Evolutionary conservation across 2,113 vertebrate genomes (phyloP).

Genomic region (Takifugu bimaculatus): DNA sequence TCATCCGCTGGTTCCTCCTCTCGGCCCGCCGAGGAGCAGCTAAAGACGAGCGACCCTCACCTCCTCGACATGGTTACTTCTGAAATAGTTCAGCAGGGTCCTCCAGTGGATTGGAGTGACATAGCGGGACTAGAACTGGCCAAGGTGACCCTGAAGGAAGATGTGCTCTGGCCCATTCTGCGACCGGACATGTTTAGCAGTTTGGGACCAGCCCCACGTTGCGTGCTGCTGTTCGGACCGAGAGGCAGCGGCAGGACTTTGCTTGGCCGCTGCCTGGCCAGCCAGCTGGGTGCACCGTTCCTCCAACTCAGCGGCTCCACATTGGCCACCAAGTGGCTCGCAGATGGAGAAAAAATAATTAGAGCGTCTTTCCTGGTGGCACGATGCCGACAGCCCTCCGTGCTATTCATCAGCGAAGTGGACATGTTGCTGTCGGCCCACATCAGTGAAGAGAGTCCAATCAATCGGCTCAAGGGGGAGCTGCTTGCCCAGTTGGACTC

Average conservation of each 20-base stretch:
- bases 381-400: constrained; percentile 89
- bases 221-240: constrained; percentile 91
- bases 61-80: constrained; percentile 94
- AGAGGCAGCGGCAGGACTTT: constrained; percentile 91
- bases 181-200: constrained; percentile 91
- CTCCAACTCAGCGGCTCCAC: constrained; percentile 88
- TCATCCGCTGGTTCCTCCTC: constrained; percentile 81
- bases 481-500: constrained; percentile 94
- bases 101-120: constrained; percentile 91
- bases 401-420: constrained; percentile 94
- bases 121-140: constrained; percentile 91
- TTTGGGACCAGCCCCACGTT: constrained; percentile 75
- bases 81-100: constrained; percentile 90
- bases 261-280: constrained; percentile 89
- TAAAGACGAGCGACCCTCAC: constrained; percentile 91
- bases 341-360: constrained; percentile 90
- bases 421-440: constrained; percentile 92
- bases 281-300: constrained; percentile 91
- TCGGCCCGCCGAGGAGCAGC: constrained; percentile 88
- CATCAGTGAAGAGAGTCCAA: constrained; percentile 88
- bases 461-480: constrained; percentile 88
- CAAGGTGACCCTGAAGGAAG: constrained; percentile 90
- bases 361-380: constrained; percentile 91
- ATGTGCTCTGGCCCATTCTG: constrained; percentile 94
- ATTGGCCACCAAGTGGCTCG: constrained; percentile 91